A percentile compares a stretch with the other conserved stretches of the same genome.
phyloP scores from a whole-genome alignment of 2,797 vertebrate genomes.

The Sebastes steindachneri region DNA sequence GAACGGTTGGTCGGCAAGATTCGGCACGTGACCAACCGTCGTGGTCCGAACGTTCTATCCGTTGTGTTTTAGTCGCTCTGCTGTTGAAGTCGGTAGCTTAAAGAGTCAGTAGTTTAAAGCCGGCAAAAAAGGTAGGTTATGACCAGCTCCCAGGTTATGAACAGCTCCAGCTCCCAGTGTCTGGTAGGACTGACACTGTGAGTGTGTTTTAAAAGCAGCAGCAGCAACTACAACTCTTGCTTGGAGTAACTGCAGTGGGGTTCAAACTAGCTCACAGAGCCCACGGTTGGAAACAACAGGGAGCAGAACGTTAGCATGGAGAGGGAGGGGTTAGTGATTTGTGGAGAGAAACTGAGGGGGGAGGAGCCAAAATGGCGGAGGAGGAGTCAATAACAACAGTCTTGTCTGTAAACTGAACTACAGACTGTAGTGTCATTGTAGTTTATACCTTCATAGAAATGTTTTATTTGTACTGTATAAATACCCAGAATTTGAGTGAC shows the following conservation, averaged over 20 bases:
- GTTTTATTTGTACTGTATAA: background rate
- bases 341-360: slow-evolving; percentile 34
- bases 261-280: slow-evolving; percentile 22
- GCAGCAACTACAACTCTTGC: slow-evolving; percentile 3
- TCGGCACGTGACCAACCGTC: slow-evolving; percentile 1
- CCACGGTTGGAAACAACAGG: slow-evolving; percentile 33
- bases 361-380: slow-evolving; percentile 34
- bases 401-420: slow-evolving; percentile 28
- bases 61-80: background rate
- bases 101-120: slow-evolving; percentile 3
- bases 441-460: background rate
- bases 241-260: slow-evolving; percentile 35
- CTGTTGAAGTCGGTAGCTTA: slow-evolving; percentile 23
- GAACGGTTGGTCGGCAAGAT: slow-evolving; percentile 46
- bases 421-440: background rate
- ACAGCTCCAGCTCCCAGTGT: slow-evolving; percentile 1
- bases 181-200: background rate
- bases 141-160: background rate
- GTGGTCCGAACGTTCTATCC: background rate
- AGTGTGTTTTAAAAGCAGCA: slow-evolving; percentile 3
- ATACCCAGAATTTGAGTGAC: background rate
- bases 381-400: slow-evolving; percentile 60
- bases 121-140: slow-evolving; percentile 54
- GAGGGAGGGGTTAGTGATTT: slow-evolving; percentile 38
- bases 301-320: slow-evolving; percentile 51